Evolutionary conservation across 2,888 invertebrate species (phyloP), one percentile per base, ranked within the genome.

Genomic region (Drosophila yooni): DNA sequence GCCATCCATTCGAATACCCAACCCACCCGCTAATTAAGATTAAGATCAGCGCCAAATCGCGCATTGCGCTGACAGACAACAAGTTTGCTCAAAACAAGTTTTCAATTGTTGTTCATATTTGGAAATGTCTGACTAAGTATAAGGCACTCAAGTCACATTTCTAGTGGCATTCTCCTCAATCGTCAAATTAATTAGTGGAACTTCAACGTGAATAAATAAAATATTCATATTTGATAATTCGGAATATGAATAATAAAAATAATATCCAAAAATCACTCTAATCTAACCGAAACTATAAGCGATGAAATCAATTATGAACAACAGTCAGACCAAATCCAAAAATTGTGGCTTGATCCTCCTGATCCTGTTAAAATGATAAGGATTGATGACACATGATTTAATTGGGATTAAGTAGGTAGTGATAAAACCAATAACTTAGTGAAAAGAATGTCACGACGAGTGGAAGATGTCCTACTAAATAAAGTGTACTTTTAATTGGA

Each of bases 81-180:
- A 33, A 33, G 33, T 33, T 33, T 54, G 53, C 8, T n/a, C 8
- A 31, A 72, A 82, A 81, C 70, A 57, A 64, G 70, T 86, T 79
- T 15, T 10, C n/a, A 57, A 66, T 69, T 67, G 65, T 76, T 82
- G 68, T 68, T 69, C 73, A 81, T 73, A 70, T 36, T n/a, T 59
- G 8, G 33, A 59, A 36, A 50, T 13, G 29, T 38, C 36, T 2
- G 21, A 51, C 6, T 15, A 25, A 3, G 15, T 6, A 15, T 7
- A 3, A 36, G 7, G 7, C 21, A 43, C 13, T 21, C 54, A 31
- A n/a, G 1, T 31, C 27, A 33, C 31, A 46, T 21, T 57, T 40
- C 8, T 43, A 11, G 7, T 13, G 31, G 65, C n/a, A 15, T 46
- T 25, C 2, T 7, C 25, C 46, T 15, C 1, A 25, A 4, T 10